Evolutionary conservation across 1,140 invertebrate genomes (phyloP).

Genomic region (Maconellicoccus hirsutus): DNA sequence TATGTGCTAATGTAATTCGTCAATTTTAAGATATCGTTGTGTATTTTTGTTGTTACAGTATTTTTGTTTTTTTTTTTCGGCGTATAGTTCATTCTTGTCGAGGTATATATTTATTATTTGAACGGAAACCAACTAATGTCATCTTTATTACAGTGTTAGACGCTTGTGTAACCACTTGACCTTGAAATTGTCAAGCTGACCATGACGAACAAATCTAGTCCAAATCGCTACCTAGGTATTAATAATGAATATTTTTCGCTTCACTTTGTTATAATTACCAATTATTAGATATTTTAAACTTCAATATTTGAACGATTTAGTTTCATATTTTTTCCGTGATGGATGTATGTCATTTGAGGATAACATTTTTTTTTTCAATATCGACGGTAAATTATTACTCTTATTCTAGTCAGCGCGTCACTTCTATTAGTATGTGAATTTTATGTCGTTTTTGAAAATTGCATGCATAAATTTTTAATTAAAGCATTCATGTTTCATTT

Average conservation of each 20-base stretch:
- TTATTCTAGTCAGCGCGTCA: background rate
- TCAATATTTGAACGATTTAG: no score
- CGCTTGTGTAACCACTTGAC: background rate
- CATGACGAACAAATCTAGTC: background rate
- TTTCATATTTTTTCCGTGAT: no score
- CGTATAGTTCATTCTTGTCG: background rate
- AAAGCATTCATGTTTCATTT: background rate
- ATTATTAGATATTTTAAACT: no score
- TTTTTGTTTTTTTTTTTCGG: background rate
- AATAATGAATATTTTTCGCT: no score
- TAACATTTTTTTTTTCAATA: no score
- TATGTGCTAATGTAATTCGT: background rate
- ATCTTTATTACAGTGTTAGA: no score
- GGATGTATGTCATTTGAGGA: no score
- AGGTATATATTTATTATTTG: background rate
- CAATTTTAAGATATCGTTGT: background rate
- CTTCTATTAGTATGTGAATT: background rate
- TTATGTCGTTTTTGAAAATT: background rate
- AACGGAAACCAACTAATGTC: no score
- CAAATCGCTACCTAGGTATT: background rate
- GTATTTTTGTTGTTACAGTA: conserved; percentile 1
- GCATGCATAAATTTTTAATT: background rate
- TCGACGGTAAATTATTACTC: background rate
- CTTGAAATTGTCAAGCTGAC: background rate
- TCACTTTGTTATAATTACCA: no score